Conservation (phyloP, 2,888 invertebrate genomes). For the Amphipoea lucens region DNA sequence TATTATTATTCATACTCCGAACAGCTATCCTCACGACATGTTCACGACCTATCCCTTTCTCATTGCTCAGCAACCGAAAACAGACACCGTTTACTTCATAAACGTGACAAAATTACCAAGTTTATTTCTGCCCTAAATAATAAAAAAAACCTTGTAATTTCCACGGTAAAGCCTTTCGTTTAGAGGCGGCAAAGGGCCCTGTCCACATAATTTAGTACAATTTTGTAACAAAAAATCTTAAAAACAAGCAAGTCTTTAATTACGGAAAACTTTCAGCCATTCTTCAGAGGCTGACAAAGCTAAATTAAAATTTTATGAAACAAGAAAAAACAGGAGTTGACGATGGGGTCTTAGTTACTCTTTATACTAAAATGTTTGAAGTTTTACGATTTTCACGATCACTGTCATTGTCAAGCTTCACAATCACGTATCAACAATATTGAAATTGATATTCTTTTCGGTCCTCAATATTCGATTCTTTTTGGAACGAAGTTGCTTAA, state of each 20-base stretch:
- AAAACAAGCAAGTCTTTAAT: slow-evolving; percentile 46
- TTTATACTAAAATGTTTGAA: slow-evolving; percentile 2
- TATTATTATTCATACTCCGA: too few relatives aligned
- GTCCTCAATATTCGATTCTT: background rate
- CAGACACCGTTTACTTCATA: background rate
- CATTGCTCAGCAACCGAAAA: background rate
- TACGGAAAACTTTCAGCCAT: slow-evolving; percentile 44
- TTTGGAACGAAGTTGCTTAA: background rate
- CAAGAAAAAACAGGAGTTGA: slow-evolving; percentile 10
- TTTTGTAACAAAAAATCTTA: slow-evolving; percentile 27
- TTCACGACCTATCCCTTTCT: background rate
- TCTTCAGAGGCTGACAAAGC: slow-evolving; percentile 50
- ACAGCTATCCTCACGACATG: background rate
- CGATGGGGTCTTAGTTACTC: slow-evolving; percentile 2
- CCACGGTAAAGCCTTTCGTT: background rate
- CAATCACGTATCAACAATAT: background rate
- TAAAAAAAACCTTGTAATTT: background rate
- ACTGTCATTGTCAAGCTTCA: background rate
- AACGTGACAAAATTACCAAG: background rate
- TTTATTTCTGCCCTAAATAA: background rate
- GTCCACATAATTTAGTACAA: slow-evolving; percentile 35
- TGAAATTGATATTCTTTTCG: slow-evolving; percentile 16
- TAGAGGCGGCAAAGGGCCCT: background rate
- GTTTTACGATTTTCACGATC: background rate
- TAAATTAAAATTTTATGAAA: slow-evolving; percentile 37